Evolutionary conservation across 2,888 invertebrate genomes (phyloP), one percentile per base, ranked within the genome.

Genomic region (Trachelus iudaicus): DNA sequence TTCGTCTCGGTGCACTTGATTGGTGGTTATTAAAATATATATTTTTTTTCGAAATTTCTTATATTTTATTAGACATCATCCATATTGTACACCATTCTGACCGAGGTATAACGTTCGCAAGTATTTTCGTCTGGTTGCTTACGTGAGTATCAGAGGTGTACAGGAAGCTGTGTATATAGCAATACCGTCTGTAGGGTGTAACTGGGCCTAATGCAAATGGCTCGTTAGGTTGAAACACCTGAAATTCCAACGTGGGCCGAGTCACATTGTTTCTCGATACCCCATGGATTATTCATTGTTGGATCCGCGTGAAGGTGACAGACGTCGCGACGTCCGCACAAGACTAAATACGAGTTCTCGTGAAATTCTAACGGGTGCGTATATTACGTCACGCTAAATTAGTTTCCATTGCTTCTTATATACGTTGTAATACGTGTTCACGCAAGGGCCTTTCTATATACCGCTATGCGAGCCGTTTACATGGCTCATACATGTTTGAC

Each of bases 261-360:
- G 40, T 56, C 81, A 81, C 83, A 87, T 86, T 88, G 87, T 87
- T 81, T 82, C 78, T n/a, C 76, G 74, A 69, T 77, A 74, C 77
- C 79, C 75, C 75, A 89, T 88, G 87, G 89, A 89, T 89, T 89
- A 90, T 90, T 88, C 88, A 89, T 89, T 40, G 75, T 56, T 71
- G 69, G 68, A 69, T 68, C 34, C 33, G 78, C 73, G 73, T 73
- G 79, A 34, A 34, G 56, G 73, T 76, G 80, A 79, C 78, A 73
- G 73, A 56, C 68, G 77, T 37, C 73, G 40, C 76, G 78, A 78
- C 75, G 75, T 69, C 34, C 35, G 33, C 68, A n/a, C 15, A 56
- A 23, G 40, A 56, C 40, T 56, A 23, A 56, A 23, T 56, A 56
- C 40, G 40, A 23, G 40, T 56, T 56, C 40, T 56, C 23, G 6